Evolutionary conservation across 2,888 invertebrate species (phyloP), one percentile per base, ranked within the genome.

Genomic region (Rosalia funebris): DNA sequence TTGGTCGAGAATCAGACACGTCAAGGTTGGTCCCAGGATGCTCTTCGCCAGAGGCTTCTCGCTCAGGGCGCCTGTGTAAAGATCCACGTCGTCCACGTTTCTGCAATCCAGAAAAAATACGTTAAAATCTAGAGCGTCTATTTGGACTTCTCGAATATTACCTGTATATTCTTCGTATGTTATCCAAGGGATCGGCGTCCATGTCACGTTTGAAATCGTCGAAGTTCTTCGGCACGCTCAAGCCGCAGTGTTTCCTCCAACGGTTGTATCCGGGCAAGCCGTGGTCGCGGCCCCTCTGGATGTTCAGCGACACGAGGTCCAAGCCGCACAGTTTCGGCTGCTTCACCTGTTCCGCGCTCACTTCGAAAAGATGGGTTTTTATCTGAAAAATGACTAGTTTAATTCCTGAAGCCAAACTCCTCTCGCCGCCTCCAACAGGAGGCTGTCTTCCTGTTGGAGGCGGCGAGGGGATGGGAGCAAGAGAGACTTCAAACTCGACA

Each of bases 201-300:
- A 95, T 86, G 16, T 89, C 84, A 0, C 79, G 81, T 0, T 81
- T 77, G 59, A 94, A 83, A 68, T 92, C 89, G 0, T 84, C 81
- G 80, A 93, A 94, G 45, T 80, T 85, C 25, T 75, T 82, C 0
- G 88, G 87, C 12, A 84, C 81, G 0, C 84, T 78, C 41, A 95
- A 82, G 0, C 90, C 89, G 71, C 96, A 96, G 74, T 89, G 86
- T 56, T 88, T 84, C 46, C 95, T 83, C 89, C 92, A 95, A 25
- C 84, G 84, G 0, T 88, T 86, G 80, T 95, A 96, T 0, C 90
- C 82, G 0, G 92, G 91, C 57, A 96, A 82, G 0, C 95, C 95
- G 78, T 95, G 95, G 83, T 96, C 95, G 0, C 95, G 82, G 0
- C 95, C 95, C 31, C 95, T 86, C 80, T 96, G 95, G 72, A 96